These are phyloP conservation scores for Tinea trinotella DNA, from an alignment of 2,888 invertebrate genomes.

Conservation along the genomic window DNA sequence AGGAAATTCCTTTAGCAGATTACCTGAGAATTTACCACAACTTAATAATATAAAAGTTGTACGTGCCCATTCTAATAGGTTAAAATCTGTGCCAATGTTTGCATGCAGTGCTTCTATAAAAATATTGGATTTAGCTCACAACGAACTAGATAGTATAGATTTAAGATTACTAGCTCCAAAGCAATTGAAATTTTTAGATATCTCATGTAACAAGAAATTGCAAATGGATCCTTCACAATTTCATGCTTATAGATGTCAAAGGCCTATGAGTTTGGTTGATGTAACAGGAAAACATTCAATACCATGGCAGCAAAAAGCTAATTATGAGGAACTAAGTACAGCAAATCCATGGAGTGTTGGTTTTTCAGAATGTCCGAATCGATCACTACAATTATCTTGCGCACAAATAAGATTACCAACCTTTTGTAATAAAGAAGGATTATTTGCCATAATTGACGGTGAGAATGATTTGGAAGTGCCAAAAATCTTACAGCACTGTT, in stretches of 20 bases:
- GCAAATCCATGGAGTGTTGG: constrained; percentile 85
- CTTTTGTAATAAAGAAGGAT: constrained; percentile 85
- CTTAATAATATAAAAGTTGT: constrained; percentile 81
- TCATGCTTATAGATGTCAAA: constrained; percentile 82
- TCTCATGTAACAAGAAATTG: constrained; percentile 86
- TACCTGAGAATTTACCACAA: constrained; percentile 83
- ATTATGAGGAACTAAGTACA: constrained; percentile 66
- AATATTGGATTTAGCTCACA: constrained; percentile 88
- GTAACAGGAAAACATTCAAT: constrained; percentile 86
- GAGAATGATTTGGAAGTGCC: constrained; percentile 80
- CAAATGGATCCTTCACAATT: constrained; percentile 89
- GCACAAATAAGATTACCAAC: constrained; percentile 83
- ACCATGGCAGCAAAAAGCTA: constrained; percentile 68
- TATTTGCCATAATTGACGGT: constrained; percentile 88
- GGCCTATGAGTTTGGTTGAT: constrained; percentile 87
- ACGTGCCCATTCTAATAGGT: constrained; percentile 85
- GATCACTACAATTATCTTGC: constrained; percentile 79
- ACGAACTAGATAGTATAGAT: constrained; percentile 86
- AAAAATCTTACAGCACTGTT: constrained; percentile 78
- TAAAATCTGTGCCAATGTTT: constrained; percentile 82
- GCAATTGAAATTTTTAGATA: constrained; percentile 86
- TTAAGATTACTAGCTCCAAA: constrained; percentile 82
- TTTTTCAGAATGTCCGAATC: constrained; percentile 88
- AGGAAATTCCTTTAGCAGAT: constrained; percentile 82
- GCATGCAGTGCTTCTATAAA: constrained; percentile 81